Evolutionary conservation across 1,140 invertebrate genomes (phyloP), one percentile per base, ranked within the genome.

Genomic region (Lasioglossum baleicum): DNA sequence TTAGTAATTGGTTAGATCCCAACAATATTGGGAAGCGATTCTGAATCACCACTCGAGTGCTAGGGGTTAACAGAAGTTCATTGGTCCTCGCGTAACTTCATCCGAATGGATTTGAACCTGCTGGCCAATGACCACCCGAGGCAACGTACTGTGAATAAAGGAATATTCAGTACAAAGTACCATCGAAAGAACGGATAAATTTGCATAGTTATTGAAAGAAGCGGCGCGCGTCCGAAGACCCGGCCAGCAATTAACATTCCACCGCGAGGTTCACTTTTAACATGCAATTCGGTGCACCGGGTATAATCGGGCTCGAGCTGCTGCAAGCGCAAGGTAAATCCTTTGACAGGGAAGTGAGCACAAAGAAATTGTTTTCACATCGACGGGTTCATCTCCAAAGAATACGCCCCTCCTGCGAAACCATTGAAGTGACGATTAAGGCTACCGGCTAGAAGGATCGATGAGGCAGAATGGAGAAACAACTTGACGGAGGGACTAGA

Each of bases 391-490:
- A 76, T 82, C 83, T 68, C 31, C 60, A 58, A 80, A 74, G 83
- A 63, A 58, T 48, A 72, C 35, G 48, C 58, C 58, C 40, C 42
- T 68, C 80, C 53, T 60, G 42, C 71, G 53, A 72, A 82, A 85
- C 75, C 80, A 79, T 75, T 63, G 76, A 67, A 63, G 76, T 77
- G 75, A 31, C 78, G 84, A 87, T 83, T 87, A 86, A 81, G 63
- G 73, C 71, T 86, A 75, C 56, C 68, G 77, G 53, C 61, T 53
- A 77, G 71, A 83, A 87, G 78, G 71, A 64, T 86, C 73, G 74
- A 68, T 76, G 84, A 65, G 61, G 70, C 61, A 78, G 85, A 87
- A 87, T 35, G 74, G 65, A 86, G 84, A 83, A 87, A 87, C 84
- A 87, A 87, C 81, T 84, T 83, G 75, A 51, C 64, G 68, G 60